Conservation (phyloP, 2,797 vertebrate genomes). For the Poeciliopsis paucimaculata region DNA sequence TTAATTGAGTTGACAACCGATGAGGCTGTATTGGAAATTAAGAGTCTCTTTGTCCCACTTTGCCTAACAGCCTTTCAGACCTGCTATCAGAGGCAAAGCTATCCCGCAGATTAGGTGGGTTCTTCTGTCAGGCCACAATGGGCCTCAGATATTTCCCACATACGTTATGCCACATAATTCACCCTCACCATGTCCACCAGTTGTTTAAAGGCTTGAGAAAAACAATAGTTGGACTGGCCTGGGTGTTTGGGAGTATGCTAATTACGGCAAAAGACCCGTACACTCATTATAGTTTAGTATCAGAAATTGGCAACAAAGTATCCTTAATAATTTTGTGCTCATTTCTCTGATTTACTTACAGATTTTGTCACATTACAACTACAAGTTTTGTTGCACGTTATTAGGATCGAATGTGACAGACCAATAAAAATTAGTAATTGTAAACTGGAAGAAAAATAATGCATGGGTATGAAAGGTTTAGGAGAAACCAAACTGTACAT, state of each 20-base stretch:
- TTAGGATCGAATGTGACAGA: neutral
- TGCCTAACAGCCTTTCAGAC: constrained; percentile 69
- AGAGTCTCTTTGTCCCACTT: constrained; percentile 72
- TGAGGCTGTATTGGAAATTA: constrained; percentile 75
- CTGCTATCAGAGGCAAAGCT: constrained; percentile 63
- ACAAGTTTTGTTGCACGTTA: neutral
- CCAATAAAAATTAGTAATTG: neutral
- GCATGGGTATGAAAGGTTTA: neutral
- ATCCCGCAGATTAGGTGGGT: constrained; percentile 71
- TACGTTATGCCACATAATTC: constrained; percentile 66
- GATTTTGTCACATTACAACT: neutral
- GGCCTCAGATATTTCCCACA: constrained; percentile 76
- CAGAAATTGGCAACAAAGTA: constrained; percentile 35
- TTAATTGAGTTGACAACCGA: constrained; percentile 78
- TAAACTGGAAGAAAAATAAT: neutral
- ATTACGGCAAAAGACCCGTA: constrained; percentile 56
- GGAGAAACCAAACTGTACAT: neutral
- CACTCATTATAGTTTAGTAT: constrained; percentile 45
- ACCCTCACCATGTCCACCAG: constrained; percentile 54
- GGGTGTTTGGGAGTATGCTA: constrained; percentile 53
- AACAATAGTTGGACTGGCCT: constrained; percentile 46
- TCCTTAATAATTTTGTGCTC: constrained; percentile 8
- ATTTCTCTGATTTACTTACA: neutral
- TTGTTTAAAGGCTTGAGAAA: constrained; percentile 53
- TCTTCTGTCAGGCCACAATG: constrained; percentile 67